Base-by-base conservation (phyloP, 2,888 invertebrate genomes). In the Oeneis ivallda region DNA sequence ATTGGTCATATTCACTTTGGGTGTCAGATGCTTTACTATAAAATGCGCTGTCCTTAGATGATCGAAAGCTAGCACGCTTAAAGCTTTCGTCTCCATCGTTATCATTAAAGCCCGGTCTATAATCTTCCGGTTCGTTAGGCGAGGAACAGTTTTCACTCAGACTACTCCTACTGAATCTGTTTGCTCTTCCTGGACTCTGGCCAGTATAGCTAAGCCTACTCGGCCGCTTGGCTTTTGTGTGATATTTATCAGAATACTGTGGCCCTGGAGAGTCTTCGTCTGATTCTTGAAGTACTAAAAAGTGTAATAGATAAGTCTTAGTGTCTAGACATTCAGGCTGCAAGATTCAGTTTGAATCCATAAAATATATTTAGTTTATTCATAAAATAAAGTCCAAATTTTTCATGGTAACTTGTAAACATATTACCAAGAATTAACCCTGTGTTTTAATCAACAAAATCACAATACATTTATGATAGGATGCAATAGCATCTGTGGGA, bases 131-230 rank as follows among this genome's bases (percentile, higher is more conserved):
- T 43, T 90, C 87, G 80, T 80, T 86, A 13, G 89, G 87, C 49
- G 91, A 91, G 9, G 90, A 90, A 74, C 88, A 87, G 74, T 86
- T 88, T 71, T 89, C 91, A 80, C 89, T 91, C 60, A 87, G 72
- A 71, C 91, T 91, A 72, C 90, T 90, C 72, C 84, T 83, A 67
- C 83, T 83, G 54, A 86, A 72, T 69, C 87, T 80, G 32, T 78
- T 78, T 65, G 81, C 79, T 45, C 80, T 78, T 65, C 81, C 80
- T 7, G 82, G 78, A 63, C 79, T 84, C 62, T 75, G 76, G 59
- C 84, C 79, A 58, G 76, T 74, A 73, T 79, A 82, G 68, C 72
- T 81, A 49, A 72, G 66, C 67, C 73, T 65, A 39, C 79, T 75
- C 57, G 74, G 73, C 70, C 79, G 76, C 72, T 81, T 77, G 67